Conservation (phyloP, 2,797 vertebrate genomes). For the Netta rufina region DNA sequence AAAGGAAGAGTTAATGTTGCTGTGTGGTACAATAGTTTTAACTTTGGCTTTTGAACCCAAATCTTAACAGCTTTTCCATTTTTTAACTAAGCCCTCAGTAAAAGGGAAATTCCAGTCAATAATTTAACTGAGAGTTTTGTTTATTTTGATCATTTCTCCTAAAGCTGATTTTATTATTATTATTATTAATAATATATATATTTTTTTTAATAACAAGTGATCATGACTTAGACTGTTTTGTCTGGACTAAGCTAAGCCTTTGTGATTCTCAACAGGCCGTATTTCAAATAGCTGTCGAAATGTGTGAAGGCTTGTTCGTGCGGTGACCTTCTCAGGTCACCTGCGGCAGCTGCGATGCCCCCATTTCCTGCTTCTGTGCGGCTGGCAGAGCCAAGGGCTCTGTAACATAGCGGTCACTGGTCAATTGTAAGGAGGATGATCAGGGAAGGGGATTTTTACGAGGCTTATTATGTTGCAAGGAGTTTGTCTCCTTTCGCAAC, state of each 20-base stretch:
- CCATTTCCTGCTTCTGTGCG: not conserved
- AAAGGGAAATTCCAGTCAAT: not conserved
- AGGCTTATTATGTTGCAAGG: not conserved
- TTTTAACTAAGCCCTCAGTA: not conserved
- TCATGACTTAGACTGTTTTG: not conserved
- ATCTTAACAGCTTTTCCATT: not conserved
- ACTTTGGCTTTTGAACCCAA: not conserved
- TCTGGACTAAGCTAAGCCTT: not conserved
- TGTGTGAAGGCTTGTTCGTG: not conserved
- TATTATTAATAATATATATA: too few relatives aligned
- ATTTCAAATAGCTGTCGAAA: slow-evolving; percentile 12
- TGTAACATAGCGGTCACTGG: not conserved
- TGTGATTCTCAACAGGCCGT: not conserved
- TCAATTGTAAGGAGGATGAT: not conserved
- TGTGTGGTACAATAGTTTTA: not conserved
- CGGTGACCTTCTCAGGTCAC: slow-evolving; percentile 39
- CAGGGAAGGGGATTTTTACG: not conserved
- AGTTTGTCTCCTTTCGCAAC: not conserved
- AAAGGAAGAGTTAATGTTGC: not conserved
- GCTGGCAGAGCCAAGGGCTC: not conserved
- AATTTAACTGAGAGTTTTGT: not conserved
- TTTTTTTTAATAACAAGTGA: not conserved
- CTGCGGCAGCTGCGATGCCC: not conserved
- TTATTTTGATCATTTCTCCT: not conserved
- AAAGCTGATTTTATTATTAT: not conserved